Conservation (phyloP, 1,140 invertebrate genomes). For the Ylistrum balloti region DNA sequence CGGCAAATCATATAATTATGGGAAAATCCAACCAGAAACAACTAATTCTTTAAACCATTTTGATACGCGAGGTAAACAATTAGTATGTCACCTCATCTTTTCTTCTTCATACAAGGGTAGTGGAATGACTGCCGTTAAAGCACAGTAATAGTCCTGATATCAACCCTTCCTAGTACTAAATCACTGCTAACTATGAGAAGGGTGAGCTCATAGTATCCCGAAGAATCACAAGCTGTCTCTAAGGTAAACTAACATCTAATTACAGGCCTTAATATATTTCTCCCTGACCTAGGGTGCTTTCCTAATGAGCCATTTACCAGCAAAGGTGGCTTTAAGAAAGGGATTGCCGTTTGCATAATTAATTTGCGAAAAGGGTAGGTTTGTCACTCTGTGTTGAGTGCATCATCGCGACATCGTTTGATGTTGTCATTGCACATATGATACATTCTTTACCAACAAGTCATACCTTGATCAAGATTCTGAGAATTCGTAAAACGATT, state of each 20-base stretch:
- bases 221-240: not conserved
- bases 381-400: not conserved
- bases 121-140: not conserved
- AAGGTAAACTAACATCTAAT: not conserved
- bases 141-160: not conserved
- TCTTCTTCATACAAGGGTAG: not conserved
- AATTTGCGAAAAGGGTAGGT: not conserved
- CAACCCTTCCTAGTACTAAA: not conserved
- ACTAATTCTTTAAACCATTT: slow-evolving; percentile 38
- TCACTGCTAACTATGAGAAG: slow-evolving; percentile 3
- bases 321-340: not conserved
- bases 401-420: not conserved
- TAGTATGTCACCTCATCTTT: not conserved
- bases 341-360: slow-evolving; percentile 24
- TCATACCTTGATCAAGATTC: not conserved
- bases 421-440: not conserved
- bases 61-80: slow-evolving; percentile 22
- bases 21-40: slow-evolving; percentile 38
- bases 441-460: not conserved
- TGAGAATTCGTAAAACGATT: no score
- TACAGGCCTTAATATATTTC: not conserved
- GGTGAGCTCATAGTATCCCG: not conserved
- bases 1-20: slow-evolving; percentile 29
- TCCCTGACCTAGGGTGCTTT: slow-evolving; percentile 20
- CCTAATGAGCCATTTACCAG: slow-evolving; percentile 38